These are phyloP conservation scores for Leptopilina myrica DNA, from an alignment of 2,888 invertebrate species.

Conservation along the genomic window DNA sequence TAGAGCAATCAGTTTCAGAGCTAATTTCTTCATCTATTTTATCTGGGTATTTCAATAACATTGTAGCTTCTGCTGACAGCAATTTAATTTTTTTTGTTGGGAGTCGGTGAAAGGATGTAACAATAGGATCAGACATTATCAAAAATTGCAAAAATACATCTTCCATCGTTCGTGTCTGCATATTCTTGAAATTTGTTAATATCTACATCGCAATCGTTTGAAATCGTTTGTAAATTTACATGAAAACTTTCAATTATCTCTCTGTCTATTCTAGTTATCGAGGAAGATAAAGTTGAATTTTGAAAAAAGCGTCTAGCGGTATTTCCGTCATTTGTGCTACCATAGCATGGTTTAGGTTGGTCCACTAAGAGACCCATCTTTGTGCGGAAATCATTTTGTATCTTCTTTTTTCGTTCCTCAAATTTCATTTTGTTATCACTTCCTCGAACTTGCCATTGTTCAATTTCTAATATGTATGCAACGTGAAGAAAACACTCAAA, in stretches of 20 bases:
- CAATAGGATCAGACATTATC: slow-evolving; percentile 25
- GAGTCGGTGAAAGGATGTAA: not conserved
- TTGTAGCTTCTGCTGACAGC: slow-evolving; percentile 2
- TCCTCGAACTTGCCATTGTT: no score
- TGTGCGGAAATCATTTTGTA: no score
- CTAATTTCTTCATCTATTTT: not conserved
- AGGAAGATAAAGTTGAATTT: no score
- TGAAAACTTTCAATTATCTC: slow-evolving; percentile 44
- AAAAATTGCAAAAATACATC: slow-evolving; percentile 11
- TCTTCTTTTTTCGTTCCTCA: no score
- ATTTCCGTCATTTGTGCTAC: no score
- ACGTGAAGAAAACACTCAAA: no score
- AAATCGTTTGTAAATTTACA: slow-evolving; percentile 44
- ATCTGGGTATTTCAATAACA: not conserved
- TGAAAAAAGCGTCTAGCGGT: no score
- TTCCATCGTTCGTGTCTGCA: slow-evolving; percentile 10
- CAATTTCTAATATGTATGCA: no score
- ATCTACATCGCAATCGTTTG: slow-evolving; percentile 27
- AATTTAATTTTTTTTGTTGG: slow-evolving; percentile 4
- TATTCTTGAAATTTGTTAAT: slow-evolving; percentile 10
- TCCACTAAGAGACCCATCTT: no score
- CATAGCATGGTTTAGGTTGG: slow-evolving; percentile 12
- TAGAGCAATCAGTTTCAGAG: not conserved
- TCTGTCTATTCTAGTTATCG: slow-evolving; percentile 44
- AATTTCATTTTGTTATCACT: no score